Percentiles rank a stretch among this genome's conserved stretches.
Conservation (phyloP, 2,888 invertebrate species). For the Drosophila quinaria region DNA sequence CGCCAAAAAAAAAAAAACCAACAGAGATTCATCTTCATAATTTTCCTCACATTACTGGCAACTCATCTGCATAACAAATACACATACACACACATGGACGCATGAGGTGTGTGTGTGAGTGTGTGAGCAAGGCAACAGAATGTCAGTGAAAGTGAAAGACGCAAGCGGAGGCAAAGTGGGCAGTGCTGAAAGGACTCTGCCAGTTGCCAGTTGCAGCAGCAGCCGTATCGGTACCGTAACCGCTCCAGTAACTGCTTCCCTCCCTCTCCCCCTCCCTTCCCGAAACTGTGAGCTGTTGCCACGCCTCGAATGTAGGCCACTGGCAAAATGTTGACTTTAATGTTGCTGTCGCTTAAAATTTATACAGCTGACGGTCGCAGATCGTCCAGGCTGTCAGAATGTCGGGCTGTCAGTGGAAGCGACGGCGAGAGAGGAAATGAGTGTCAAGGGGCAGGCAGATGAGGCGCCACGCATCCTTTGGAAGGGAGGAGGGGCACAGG, state of each 20-base stretch:
- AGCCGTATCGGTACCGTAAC: slow-evolving; percentile 20
- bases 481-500: neutral
- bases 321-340: slow-evolving; percentile 81
- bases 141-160: slow-evolving; percentile 76
- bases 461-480: too few relatives aligned
- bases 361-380: slow-evolving; percentile 77
- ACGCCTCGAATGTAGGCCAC: slow-evolving; percentile 70
- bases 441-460: slow-evolving; percentile 7
- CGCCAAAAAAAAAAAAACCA: slow-evolving; percentile 45
- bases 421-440: neutral
- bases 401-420: slow-evolving; percentile 25
- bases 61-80: slow-evolving; percentile 68
- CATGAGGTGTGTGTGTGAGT: slow-evolving; percentile 21
- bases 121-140: slow-evolving; percentile 51
- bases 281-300: slow-evolving; percentile 10
- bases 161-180: slow-evolving; percentile 51
- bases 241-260: slow-evolving; percentile 18
- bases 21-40: slow-evolving; percentile 77
- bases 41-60: slow-evolving; percentile 74
- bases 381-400: slow-evolving; percentile 58
- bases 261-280: neutral
- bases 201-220: slow-evolving; percentile 14
- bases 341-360: slow-evolving; percentile 77
- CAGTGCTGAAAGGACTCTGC: slow-evolving; percentile 40
- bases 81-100: slow-evolving; percentile 8